Conservation (phyloP, 2,113 vertebrate species). For the Bos javanicus region DNA sequence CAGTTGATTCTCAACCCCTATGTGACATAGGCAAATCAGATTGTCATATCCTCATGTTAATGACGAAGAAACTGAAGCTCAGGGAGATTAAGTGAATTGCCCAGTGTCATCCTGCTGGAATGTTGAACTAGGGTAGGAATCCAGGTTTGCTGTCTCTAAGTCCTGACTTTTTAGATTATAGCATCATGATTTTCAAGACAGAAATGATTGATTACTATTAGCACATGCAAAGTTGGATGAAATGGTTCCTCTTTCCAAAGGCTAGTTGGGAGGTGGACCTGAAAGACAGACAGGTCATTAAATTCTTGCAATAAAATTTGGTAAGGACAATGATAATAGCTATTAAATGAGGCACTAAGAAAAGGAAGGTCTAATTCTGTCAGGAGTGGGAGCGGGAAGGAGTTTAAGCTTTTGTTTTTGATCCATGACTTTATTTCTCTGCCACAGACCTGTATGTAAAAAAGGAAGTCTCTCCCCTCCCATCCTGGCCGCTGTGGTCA, state of each 20-base stretch:
- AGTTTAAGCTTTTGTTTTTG: neutral
- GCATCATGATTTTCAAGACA: neutral
- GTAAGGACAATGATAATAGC: neutral
- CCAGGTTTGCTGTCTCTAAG: neutral
- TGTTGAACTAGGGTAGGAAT: neutral
- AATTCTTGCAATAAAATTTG: neutral
- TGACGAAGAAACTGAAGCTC: neutral
- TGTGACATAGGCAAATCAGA: neutral
- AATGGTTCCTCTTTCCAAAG: neutral
- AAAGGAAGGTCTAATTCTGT: neutral
- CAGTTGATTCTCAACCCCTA: neutral
- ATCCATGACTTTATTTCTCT: neutral
- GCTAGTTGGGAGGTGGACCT: neutral
- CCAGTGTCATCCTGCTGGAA: neutral
- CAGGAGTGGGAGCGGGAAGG: rapidly evolving
- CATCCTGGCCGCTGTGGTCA: neutral
- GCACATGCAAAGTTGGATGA: neutral
- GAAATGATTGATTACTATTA: neutral
- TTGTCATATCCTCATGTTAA: neutral
- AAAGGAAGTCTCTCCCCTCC: neutral
- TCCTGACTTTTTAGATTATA: neutral
- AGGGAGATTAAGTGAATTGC: neutral
- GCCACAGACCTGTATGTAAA: neutral
- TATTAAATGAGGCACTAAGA: neutral
- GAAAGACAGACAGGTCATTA: neutral